A percentile compares a stretch with the other conserved stretches of the same genome.
phyloP scores from a whole-genome alignment of 1,140 invertebrate genomes.

The Aphelenchoides fujianensis region DNA sequence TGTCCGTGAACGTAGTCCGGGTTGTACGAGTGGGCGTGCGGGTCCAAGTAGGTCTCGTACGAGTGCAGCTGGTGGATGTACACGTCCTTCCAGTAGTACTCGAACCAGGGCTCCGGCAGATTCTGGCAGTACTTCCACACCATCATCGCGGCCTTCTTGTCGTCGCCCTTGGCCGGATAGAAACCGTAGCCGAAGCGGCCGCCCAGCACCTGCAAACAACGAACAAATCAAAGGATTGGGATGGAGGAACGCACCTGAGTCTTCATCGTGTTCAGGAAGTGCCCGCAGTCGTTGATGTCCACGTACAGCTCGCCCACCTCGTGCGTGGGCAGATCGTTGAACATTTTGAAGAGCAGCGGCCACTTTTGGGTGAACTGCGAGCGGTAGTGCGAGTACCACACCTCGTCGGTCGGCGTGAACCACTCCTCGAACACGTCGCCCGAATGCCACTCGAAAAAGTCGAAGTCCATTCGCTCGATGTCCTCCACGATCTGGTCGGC shows the following conservation, averaged over 20 bases:
- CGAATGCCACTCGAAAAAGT: conserved; percentile 59
- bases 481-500: conserved; percentile 70
- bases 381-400: conserved; percentile 16
- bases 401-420: conserved; percentile 15
- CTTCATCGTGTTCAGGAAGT: conserved; percentile 56
- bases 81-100: conserved; percentile 53
- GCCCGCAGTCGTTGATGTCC: conserved; percentile 46
- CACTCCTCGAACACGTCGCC: conserved; percentile 57
- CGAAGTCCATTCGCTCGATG: conserved; percentile 58
- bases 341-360: conserved; percentile 28
- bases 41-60: conserved; percentile 39
- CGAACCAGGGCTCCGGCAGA: conserved; percentile 55
- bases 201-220: conserved; percentile 54
- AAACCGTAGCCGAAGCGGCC: conserved; percentile 55
- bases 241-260: conserved; percentile 41
- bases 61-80: conserved; percentile 47
- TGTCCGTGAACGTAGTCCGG: conserved; percentile 53
- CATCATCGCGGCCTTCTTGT: conserved; percentile 15
- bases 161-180: conserved; percentile 44
- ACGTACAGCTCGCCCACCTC: conserved; percentile 59
- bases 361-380: not conserved
- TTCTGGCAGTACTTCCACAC: conserved; percentile 26
- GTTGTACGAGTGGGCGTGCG: conserved; percentile 37
- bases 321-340: conserved; percentile 33
- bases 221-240: no score